Evolutionary conservation across 2,113 vertebrate species (phyloP).

Genomic region (Callaeas wilsoni): DNA sequence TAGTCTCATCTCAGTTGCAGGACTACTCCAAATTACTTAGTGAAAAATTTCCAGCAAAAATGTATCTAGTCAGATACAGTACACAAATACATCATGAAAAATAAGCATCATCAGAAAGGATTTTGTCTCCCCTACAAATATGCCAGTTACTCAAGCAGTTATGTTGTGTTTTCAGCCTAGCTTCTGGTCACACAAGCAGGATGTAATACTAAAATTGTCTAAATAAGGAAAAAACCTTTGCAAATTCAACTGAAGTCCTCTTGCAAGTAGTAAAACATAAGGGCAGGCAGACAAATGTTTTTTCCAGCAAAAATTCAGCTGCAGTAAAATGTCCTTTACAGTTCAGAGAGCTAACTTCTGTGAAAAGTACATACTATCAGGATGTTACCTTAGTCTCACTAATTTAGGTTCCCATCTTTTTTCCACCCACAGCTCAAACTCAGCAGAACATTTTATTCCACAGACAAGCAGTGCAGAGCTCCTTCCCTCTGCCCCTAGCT

Average conservation of each 20-base stretch:
- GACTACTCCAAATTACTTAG: background rate
- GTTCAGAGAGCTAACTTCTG: background rate
- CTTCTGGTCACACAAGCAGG: background rate
- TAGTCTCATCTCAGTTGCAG: background rate
- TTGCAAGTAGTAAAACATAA: background rate
- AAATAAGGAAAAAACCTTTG: background rate
- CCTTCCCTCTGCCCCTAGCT: background rate
- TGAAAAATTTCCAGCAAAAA: background rate
- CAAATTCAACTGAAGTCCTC: background rate
- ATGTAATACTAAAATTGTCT: background rate
- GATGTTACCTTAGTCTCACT: background rate
- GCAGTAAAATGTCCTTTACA: background rate
- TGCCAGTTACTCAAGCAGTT: background rate
- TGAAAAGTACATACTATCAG: background rate
- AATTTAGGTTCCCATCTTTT: background rate
- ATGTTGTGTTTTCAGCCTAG: background rate
- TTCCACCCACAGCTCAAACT: background rate
- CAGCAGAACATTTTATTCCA: background rate
- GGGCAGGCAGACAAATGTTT: background rate
- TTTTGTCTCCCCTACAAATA: background rate
- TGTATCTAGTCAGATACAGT: background rate
- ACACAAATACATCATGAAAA: background rate
- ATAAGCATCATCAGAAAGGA: background rate
- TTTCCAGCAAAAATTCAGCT: background rate
- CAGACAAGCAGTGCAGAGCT: background rate